Base-by-base conservation (phyloP, 2,113 vertebrate genomes). In the Myrmecobius fasciatus region DNA sequence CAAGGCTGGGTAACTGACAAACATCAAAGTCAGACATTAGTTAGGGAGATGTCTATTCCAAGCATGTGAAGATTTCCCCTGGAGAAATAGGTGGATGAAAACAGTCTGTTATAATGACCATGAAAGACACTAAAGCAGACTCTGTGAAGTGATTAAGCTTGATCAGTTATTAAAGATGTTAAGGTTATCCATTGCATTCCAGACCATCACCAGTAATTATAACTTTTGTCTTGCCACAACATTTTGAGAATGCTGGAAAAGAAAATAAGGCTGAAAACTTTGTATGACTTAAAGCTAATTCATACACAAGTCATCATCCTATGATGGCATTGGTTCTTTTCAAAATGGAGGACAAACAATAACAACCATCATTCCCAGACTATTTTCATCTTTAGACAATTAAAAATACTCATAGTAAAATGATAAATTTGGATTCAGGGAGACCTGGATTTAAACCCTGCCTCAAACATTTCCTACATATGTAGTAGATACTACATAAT, bases 371-470 rank as follows among this genome's bases (percentile, higher is more conserved):
- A 83, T 83, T 83, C 20, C 67, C 43, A n/a, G 2, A 0, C n/a
- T 43, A 20, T 43, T 83, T 83, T 43, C 67, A 83, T 43, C 17
- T 83, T 83, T 43, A 83, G 2, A n/a, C n/a, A 83, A 43, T 4
- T n/a, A 75, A 22, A 1, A 75, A 22, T 17, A 83, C 67, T 22
- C 6, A 22, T 43, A 6, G 36, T 43, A 43, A 7, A 83, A 83
- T 43, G 17, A 4, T 83, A 43, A 83, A 24, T 46, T 53, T 93
- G 11, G 8, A 91, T 47, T 93, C 48, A 28, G 8, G n/a, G 31
- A 89, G 46, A 91, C 47, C 31, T 56, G 51, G 95, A 25, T 83
- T 36, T 91, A 91, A 96, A 91, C 17, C 91, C 53, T 22, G 93
- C 1, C 43, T 60, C 43, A 93, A 91, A 6, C n/a, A 54, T 56